Evolutionary conservation across 2,888 invertebrate species (phyloP).

Genomic region (Nemapogon koenigi): DNA sequence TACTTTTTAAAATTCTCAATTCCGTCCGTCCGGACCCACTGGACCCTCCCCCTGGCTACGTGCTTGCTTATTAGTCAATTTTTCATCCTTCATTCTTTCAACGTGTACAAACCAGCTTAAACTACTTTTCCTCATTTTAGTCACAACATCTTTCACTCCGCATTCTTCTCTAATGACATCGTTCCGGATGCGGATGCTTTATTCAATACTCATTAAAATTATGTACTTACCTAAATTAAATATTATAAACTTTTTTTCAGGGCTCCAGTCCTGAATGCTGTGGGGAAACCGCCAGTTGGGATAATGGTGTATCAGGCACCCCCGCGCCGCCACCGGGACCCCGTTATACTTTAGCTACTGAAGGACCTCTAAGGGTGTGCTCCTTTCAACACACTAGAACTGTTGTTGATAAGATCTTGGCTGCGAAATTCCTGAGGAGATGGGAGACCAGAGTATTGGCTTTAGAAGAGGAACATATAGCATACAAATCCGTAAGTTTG

Average conservation of each 20-base stretch:
- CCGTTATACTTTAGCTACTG: slow-evolving; percentile 72
- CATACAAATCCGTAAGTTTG: slow-evolving; percentile 74
- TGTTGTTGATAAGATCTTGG: slow-evolving; percentile 79
- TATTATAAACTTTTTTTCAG: slow-evolving; percentile 25
- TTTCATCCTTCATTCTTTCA: too few relatives aligned
- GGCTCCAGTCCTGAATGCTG: slow-evolving; percentile 63
- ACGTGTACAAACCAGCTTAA: too few relatives aligned
- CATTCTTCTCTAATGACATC: too few relatives aligned
- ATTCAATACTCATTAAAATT: too few relatives aligned
- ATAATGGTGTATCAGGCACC: slow-evolving; percentile 32
- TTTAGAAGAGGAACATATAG: slow-evolving; percentile 70
- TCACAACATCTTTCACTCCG: too few relatives aligned
- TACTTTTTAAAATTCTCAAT: too few relatives aligned
- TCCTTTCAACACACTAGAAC: slow-evolving; percentile 79
- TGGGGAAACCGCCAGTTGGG: slow-evolving; percentile 45
- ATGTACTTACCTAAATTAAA: too few relatives aligned
- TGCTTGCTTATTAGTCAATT: too few relatives aligned
- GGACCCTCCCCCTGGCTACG: too few relatives aligned
- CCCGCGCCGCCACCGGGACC: slow-evolving; percentile 62
- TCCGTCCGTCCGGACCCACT: too few relatives aligned
- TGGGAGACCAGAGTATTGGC: slow-evolving; percentile 80
- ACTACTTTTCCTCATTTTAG: too few relatives aligned
- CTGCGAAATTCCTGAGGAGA: slow-evolving; percentile 76
- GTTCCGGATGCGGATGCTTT: too few relatives aligned
- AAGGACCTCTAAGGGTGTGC: slow-evolving; percentile 77